phyloP scores from a whole-genome alignment of 2,113 vertebrate genomes.

The Zapornia atra region DNA sequence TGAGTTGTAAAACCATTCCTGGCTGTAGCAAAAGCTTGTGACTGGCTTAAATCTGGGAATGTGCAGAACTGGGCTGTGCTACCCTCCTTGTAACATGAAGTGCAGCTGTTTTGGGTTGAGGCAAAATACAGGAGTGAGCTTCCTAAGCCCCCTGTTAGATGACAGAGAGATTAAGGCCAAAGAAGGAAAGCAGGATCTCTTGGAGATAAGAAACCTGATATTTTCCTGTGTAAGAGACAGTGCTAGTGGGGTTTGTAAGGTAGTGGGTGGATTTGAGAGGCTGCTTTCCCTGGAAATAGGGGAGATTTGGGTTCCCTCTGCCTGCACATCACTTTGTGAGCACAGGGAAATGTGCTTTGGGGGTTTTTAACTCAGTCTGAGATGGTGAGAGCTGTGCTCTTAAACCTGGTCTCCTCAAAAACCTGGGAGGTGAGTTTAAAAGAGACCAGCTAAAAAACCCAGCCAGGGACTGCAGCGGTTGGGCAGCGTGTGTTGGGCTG shows the following conservation, averaged over 20 bases:
- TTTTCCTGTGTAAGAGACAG: background rate
- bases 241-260: background rate
- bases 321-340: background rate
- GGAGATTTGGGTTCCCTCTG: background rate
- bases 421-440: background rate
- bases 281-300: background rate
- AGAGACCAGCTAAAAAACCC: too few species aligned
- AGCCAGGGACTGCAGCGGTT: too few species aligned
- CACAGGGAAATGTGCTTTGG: fast-evolving
- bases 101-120: background rate
- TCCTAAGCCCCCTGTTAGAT: fast-evolving
- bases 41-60: fast-evolving
- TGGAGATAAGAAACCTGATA: background rate
- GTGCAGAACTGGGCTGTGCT: fast-evolving
- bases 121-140: fast-evolving
- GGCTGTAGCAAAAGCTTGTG: fast-evolving
- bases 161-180: background rate
- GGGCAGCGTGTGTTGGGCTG: fast-evolving
- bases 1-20: background rate
- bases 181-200: background rate
- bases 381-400: fast-evolving
- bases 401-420: background rate
- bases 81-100: fast-evolving
- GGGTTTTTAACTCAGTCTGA: background rate
- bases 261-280: background rate